Conservation (phyloP, 2,888 invertebrate genomes). For the Xylota sylvarum region DNA sequence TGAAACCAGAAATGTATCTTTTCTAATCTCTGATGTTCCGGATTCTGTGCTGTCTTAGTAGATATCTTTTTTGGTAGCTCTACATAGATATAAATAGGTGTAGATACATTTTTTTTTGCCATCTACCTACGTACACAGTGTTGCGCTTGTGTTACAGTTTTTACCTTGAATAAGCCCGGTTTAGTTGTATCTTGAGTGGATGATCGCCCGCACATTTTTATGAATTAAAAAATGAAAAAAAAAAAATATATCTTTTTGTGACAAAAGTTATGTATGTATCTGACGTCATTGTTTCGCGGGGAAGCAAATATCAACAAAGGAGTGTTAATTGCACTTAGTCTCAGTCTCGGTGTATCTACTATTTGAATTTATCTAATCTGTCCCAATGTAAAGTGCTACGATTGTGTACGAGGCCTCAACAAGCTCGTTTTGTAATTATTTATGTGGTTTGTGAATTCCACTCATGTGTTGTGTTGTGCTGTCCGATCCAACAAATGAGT, state of each 20-base stretch:
- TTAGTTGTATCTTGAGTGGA: conserved; percentile 46
- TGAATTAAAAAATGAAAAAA: conserved; percentile 34
- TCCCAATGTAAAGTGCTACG: conserved; percentile 5
- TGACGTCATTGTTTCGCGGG: conserved; percentile 47
- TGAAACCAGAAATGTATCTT: conserved; percentile 39
- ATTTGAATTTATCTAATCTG: background rate
- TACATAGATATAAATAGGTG: too few relatives aligned
- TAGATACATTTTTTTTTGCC: conserved; percentile 45
- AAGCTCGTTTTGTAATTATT: conserved; percentile 29
- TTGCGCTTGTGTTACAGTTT: conserved; percentile 47
- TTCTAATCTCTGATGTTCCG: conserved; percentile 24
- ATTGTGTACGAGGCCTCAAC: conserved; percentile 3
- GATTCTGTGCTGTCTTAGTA: conserved; percentile 2
- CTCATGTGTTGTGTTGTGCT: conserved; percentile 28
- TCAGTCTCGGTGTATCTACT: background rate
- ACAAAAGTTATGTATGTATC: conserved; percentile 4
- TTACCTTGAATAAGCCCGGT: conserved; percentile 63
- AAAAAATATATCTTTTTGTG: conserved; percentile 10
- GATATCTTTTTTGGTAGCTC: background rate
- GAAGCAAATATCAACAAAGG: conserved; percentile 23
- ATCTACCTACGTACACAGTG: conserved; percentile 51
- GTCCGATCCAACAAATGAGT: conserved; percentile 11
- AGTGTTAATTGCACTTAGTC: conserved; percentile 29
- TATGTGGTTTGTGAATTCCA: conserved; percentile 17
- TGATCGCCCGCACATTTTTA: conserved; percentile 64